A percentile compares a stretch with the other conserved stretches of the same genome.
These are phyloP conservation scores for Pterocles burchelli DNA, from an alignment of 2,113 vertebrate genomes.

Conservation along the genomic window DNA sequence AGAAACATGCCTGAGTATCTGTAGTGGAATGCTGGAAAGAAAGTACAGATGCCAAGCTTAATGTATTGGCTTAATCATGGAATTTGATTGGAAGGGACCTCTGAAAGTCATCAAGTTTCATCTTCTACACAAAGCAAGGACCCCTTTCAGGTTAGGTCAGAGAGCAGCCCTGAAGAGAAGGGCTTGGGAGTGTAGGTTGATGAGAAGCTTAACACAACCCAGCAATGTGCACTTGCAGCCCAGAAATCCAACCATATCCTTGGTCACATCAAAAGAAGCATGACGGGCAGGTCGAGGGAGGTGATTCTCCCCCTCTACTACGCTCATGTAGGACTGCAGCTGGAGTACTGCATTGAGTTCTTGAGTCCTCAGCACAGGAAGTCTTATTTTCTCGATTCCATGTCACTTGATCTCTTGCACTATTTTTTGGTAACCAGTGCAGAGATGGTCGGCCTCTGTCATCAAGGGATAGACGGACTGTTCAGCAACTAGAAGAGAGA, in stretches of 20 bases:
- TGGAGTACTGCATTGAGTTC: too few relatives aligned
- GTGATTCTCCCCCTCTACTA: too few relatives aligned
- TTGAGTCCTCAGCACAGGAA: too few relatives aligned
- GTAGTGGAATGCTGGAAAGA: background rate
- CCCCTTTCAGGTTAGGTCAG: background rate
- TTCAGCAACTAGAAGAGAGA: constrained; percentile 90
- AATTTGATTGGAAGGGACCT: background rate
- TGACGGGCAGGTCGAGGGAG: too few relatives aligned
- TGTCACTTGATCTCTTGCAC: background rate
- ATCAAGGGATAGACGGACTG: constrained; percentile 82
- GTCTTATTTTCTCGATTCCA: background rate
- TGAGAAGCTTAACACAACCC: too few relatives aligned
- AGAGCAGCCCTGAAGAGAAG: too few relatives aligned
- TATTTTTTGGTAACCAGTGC: constrained; percentile 76
- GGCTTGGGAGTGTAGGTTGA: too few relatives aligned
- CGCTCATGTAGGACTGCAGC: too few relatives aligned
- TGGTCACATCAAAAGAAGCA: too few relatives aligned
- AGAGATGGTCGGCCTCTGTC: constrained; percentile 92
- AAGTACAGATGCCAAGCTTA: background rate
- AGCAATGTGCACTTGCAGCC: too few relatives aligned
- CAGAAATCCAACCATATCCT: too few relatives aligned
- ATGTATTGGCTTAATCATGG: background rate
- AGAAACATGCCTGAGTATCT: background rate
- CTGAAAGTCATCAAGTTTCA: background rate
- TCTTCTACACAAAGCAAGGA: background rate